phyloP scores from a whole-genome alignment of 1,140 invertebrate species.

The Grapholita molesta region DNA sequence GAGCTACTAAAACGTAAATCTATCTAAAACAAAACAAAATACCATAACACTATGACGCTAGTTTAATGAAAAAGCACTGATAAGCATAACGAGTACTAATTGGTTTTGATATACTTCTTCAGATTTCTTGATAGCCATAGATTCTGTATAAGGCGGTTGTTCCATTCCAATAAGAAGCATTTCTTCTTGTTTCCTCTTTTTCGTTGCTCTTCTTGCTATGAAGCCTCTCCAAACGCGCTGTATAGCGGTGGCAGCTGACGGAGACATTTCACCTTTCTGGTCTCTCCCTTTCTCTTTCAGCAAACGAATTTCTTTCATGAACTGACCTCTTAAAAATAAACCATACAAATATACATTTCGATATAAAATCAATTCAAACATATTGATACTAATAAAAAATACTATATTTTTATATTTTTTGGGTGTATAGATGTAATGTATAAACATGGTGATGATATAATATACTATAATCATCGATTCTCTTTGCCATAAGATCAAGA shows the following conservation, averaged over 20 bases:
- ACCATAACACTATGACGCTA: too few relatives aligned
- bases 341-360: too few relatives aligned
- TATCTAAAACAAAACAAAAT: too few relatives aligned
- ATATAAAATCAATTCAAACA: too few relatives aligned
- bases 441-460: too few relatives aligned
- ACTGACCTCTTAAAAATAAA: conserved; percentile 86
- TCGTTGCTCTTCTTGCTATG: conserved; percentile 83
- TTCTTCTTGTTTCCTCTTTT: conserved; percentile 86
- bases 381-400: too few relatives aligned
- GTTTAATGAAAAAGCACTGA: too few relatives aligned
- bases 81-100: background rate
- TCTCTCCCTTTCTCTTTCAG: conserved; percentile 86
- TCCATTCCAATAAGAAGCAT: conserved; percentile 92
- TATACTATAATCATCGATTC: too few relatives aligned
- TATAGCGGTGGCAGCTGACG: conserved; percentile 85
- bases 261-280: conserved; percentile 76
- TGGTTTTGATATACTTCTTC: conserved; percentile 50
- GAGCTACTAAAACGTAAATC: too few relatives aligned
- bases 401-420: too few relatives aligned
- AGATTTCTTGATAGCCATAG: conserved; percentile 62
- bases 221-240: conserved; percentile 92
- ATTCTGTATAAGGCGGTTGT: conserved; percentile 73
- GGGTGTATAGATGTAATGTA: too few relatives aligned
- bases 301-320: conserved; percentile 92
- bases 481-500: too few relatives aligned